Evolutionary conservation across 2,888 invertebrate genomes (phyloP), one percentile per base, ranked within the genome.

Genomic region (Nudaria mundana): DNA sequence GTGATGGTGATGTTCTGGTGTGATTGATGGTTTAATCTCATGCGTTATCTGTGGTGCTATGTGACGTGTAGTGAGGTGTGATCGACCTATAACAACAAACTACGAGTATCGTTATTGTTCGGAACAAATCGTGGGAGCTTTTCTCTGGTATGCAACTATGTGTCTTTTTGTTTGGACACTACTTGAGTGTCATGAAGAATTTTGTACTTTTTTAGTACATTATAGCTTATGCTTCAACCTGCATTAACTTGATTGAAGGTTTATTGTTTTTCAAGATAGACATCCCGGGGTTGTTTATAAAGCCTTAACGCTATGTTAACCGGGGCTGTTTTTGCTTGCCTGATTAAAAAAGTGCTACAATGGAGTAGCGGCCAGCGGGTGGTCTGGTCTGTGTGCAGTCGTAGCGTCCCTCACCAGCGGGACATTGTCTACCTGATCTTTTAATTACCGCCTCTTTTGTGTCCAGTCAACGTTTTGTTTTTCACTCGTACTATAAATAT

Each of bases 361-460:
- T 56, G 44, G 60, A 44, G 22, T 38, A 40, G 50, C 51, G 64
- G 67, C 66, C 60, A 68, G 69, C 51, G 64, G 67, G 67, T 61
- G 69, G 69, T 62, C 41, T 46, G 36, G 26, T 30, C 31, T 33
- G 25, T 6, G 13, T 32, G 28, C 11, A 16, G 11, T 18, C n/a
- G n/a, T n/a, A n/a, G n/a, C n/a, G n/a, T n/a, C n/a, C n/a, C n/a
- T n/a, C 42, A 42, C 36, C 38, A 40, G 49, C 53, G 44, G 49
- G 48, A 55, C 55, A 56, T 56, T 56, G 66, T 53, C 71, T 79
- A 79, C 80, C 80, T 80, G 80, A 74, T 75, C 66, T 71, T 72
- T 74, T 75, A 76, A 76, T 79, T 75, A 72, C 66, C 58, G 45
- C 48, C 48, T 50, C 65, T 57, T 71, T 72, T 71, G 66, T 66